A percentile compares a stretch with the other conserved stretches of the same genome.
Evolutionary conservation across 1,140 invertebrate genomes (phyloP).

Genomic region (Octopus sinensis): DNA sequence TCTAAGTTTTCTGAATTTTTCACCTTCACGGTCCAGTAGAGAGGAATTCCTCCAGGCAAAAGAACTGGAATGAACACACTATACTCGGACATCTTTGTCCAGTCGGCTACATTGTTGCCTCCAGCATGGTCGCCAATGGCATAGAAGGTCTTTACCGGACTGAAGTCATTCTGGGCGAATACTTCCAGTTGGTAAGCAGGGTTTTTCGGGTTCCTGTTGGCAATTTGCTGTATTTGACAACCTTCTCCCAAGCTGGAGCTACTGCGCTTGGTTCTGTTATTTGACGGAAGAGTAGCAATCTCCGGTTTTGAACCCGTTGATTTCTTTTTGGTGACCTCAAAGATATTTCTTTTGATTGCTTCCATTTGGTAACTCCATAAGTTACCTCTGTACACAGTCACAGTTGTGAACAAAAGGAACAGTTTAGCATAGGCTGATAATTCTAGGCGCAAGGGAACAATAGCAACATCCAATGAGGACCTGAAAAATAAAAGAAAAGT

Average conservation of each 20-base stretch:
- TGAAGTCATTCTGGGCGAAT: conserved; percentile 22
- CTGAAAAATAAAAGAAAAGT: too few relatives aligned
- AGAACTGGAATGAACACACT: conserved; percentile 12
- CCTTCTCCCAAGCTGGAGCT: neutral
- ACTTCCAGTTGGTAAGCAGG: conserved; percentile 28
- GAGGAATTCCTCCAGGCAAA: conserved; percentile 21
- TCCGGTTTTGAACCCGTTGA: too few relatives aligned
- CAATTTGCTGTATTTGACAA: conserved; percentile 20
- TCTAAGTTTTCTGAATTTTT: neutral
- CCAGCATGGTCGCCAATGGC: conserved; percentile 23
- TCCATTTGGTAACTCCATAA: neutral
- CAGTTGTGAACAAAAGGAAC: too few relatives aligned
- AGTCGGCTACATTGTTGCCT: conserved; percentile 23
- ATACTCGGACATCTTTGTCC: conserved; percentile 22
- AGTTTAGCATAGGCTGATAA: too few relatives aligned
- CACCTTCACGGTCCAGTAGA: conserved; percentile 29
- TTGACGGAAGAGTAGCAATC: too few relatives aligned
- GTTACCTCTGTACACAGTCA: neutral
- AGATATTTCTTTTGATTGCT: neutral
- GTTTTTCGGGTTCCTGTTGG: conserved; percentile 20
- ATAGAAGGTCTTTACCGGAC: conserved; percentile 26
- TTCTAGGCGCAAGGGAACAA: too few relatives aligned
- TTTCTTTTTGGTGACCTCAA: neutral
- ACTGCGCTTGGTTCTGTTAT: neutral
- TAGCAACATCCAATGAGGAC: too few relatives aligned